Percentiles rank a stretch among this genome's conserved stretches.
Evolutionary conservation across 2,888 invertebrate genomes (phyloP).

Genomic region (Enoplolaimus lenunculus): DNA sequence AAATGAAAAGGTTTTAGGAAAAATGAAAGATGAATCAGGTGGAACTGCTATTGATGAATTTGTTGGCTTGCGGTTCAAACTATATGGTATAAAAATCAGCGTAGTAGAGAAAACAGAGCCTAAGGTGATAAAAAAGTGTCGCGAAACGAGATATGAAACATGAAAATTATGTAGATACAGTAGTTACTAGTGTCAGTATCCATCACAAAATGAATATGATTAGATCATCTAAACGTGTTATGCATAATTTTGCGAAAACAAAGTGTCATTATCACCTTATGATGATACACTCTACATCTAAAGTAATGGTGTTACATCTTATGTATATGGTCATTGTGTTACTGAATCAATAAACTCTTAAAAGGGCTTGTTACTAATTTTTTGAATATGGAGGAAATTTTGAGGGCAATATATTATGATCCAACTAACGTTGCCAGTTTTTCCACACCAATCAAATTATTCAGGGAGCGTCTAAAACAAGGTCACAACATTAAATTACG

Average conservation of each 20-base stretch:
- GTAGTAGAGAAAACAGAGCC: background rate
- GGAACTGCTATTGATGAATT: background rate
- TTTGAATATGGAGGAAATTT: no score
- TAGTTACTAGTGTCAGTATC: background rate
- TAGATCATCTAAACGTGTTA: background rate
- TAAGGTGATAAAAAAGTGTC: background rate
- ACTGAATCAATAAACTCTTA: no score
- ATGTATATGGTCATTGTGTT: no score
- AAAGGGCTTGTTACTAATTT: no score
- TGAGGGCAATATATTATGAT: no score
- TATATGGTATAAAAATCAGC: background rate
- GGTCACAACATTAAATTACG: no score
- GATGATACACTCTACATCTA: background rate
- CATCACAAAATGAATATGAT: background rate
- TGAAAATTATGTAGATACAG: background rate
- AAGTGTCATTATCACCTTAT: background rate
- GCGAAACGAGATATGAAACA: background rate
- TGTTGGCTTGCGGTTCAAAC: background rate
- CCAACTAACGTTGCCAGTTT: no score
- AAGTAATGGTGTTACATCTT: no score
- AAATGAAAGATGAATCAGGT: background rate
- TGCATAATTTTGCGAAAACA: background rate
- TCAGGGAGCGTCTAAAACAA: no score
- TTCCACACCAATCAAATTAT: no score
- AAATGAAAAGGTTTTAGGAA: background rate